Percentiles rank a stretch among this genome's conserved stretches.
phyloP scores from a whole-genome alignment of 1,140 invertebrate genomes.

The Frieseomelitta varia region DNA sequence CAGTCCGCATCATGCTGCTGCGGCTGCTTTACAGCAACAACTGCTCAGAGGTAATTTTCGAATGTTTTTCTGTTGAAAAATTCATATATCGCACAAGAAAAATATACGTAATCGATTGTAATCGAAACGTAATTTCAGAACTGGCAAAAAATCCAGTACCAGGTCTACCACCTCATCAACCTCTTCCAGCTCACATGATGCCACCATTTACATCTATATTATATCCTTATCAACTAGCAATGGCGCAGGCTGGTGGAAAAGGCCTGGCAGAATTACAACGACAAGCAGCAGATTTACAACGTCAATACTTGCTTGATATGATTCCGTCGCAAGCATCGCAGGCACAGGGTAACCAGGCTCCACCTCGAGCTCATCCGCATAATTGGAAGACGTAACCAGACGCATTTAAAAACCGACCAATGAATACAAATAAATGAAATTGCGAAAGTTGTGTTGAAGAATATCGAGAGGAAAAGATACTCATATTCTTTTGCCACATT shows the following conservation, averaged over 20 bases:
- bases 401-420: constrained; percentile 63
- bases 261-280: constrained; percentile 89
- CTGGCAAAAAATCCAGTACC: constrained; percentile 83
- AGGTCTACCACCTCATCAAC: constrained; percentile 84
- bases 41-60: constrained; percentile 85
- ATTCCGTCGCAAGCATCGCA: constrained; percentile 87
- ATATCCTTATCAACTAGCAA: constrained; percentile 93
- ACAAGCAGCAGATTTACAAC: constrained; percentile 92
- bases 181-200: constrained; percentile 89
- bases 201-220: constrained; percentile 92
- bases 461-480: constrained; percentile 40
- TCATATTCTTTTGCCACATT: constrained; percentile 44
- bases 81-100: not conserved
- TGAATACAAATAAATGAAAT: constrained; percentile 54
- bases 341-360: constrained; percentile 78
- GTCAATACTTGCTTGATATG: constrained; percentile 98
- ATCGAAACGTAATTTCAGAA: constrained; percentile 70
- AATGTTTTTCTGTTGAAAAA: not conserved
- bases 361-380: constrained; percentile 79
- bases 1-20: constrained; percentile 87
- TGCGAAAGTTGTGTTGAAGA: constrained; percentile 41
- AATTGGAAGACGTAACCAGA: constrained; percentile 82
- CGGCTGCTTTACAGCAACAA: constrained; percentile 91
- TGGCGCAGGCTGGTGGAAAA: constrained; percentile 87
- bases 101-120: not conserved